Evolutionary conservation across 2,888 invertebrate genomes (phyloP), one percentile per base, ranked within the genome.

Genomic region (Embidobia sp.): DNA sequence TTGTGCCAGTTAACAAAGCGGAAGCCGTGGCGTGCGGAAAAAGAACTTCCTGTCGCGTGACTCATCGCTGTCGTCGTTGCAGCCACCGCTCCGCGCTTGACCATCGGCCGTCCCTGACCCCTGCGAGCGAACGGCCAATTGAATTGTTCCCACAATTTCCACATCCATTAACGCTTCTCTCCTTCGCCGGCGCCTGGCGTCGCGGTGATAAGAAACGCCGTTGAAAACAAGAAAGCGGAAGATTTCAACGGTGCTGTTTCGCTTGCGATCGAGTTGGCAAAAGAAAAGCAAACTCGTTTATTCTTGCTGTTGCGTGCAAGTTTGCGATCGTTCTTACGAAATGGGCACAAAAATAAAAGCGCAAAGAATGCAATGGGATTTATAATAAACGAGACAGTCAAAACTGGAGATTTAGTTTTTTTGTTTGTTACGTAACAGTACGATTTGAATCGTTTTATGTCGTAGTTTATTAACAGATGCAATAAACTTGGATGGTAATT

Each of bases 41-140:
- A 81, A 82, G 82, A 77, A 85, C 82, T 86, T 86, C 85, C 86
- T 84, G 81, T 80, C 82, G 83, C 80, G 82, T 87, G 87, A 87
- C 77, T 87, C 85, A 85, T 72, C 73, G 49, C 72, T 73, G 70
- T 53, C 55, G 78, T 76, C 78, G 77, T 67, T 48, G 27, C 55
- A 48, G 61, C 48, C 33, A 48, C 35, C 8, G 61, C 35, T 53
- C 40, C 49, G 48, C 51, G 77, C 55, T 61, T 69, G 77, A 80
- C 78, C 80, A 70, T 77, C 76, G 72, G 46, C 72, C 78, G 83
- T 81, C 83, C 82, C 78, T 83, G 82, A 83, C 82, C 79, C 78
- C 59, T 59, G 66, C 57, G 66, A 74, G 51, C 69, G 57, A 49
- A 72, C 57, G 72, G 59, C 74, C 75, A 75, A 77, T 76, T 66